These are phyloP conservation scores for Nannoperca australis DNA, from an alignment of 2,797 vertebrate species.

Conservation along the genomic window DNA sequence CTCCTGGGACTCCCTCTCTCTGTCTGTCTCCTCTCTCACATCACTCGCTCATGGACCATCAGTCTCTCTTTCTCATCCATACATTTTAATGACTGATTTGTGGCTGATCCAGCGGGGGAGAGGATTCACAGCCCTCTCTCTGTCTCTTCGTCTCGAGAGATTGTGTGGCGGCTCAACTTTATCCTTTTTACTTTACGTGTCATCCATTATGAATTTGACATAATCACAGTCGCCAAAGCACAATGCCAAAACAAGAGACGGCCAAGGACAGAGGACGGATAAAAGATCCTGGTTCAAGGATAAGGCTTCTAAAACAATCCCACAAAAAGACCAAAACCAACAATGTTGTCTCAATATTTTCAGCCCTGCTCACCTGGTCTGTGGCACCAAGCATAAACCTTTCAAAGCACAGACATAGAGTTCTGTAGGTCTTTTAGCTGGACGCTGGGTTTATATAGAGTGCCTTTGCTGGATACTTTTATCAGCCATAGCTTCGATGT, in stretches of 20 bases:
- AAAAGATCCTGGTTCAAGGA: constrained; percentile 8
- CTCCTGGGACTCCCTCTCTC: constrained; percentile 45
- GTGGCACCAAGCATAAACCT: not conserved
- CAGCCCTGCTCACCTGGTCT: not conserved
- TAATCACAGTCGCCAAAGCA: constrained; percentile 24
- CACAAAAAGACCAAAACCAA: not conserved
- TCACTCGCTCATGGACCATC: constrained; percentile 60
- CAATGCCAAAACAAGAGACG: constrained; percentile 25
- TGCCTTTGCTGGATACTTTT: not conserved
- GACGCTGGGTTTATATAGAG: too few relatives aligned
- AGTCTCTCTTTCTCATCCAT: constrained; percentile 50
- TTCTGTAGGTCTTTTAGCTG: too few relatives aligned
- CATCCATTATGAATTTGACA: constrained; percentile 58
- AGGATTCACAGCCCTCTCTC: constrained; percentile 29
- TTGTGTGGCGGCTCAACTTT: constrained; percentile 17
- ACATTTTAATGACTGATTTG: constrained; percentile 67
- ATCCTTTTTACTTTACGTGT: constrained; percentile 18
- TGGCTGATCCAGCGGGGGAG: constrained; percentile 42
- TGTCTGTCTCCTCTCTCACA: constrained; percentile 43
- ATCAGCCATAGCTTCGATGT: not conserved
- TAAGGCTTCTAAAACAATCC: not conserved
- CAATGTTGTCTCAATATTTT: not conserved
- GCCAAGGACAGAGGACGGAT: constrained; percentile 30
- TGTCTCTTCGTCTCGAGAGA: constrained; percentile 30
- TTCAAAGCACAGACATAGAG: not conserved